phyloP scores from a whole-genome alignment of 1,140 invertebrate genomes.

The Drosophila nigromelanica region DNA sequence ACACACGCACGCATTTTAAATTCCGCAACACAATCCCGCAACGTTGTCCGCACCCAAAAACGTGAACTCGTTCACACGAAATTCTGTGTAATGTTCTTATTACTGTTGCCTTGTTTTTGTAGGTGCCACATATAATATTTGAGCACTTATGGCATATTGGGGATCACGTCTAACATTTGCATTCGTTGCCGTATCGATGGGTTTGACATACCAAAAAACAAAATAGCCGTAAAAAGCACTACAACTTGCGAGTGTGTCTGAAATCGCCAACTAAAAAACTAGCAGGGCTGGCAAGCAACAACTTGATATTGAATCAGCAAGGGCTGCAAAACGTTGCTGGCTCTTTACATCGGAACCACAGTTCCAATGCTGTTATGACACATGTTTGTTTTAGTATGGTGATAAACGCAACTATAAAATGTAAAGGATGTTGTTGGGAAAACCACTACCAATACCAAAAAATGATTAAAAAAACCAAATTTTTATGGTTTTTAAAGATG shows the following conservation, averaged over 20 bases:
- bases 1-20: slow-evolving; percentile 45
- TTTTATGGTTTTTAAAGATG: no score
- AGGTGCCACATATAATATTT: slow-evolving; percentile 20
- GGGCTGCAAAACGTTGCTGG: slow-evolving; percentile 28
- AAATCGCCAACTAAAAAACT: slow-evolving; percentile 67
- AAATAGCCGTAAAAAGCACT: slow-evolving; percentile 74
- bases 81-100: slow-evolving; percentile 57
- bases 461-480: no score
- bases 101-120: slow-evolving; percentile 24
- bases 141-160: slow-evolving; percentile 4
- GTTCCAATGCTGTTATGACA: slow-evolving; percentile 8
- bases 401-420: not conserved
- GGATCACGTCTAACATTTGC: slow-evolving; percentile 6
- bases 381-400: not conserved
- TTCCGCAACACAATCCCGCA: slow-evolving; percentile 62
- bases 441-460: no score
- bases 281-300: slow-evolving; percentile 23
- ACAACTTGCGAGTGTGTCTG: slow-evolving; percentile 61
- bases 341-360: not conserved
- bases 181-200: slow-evolving; percentile 11
- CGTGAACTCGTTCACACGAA: slow-evolving; percentile 57
- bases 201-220: slow-evolving; percentile 69
- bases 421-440: not conserved
- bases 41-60: slow-evolving; percentile 41
- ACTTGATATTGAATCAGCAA: slow-evolving; percentile 24